Conservation (phyloP, 2,113 vertebrate species). For the Chionis minor region DNA sequence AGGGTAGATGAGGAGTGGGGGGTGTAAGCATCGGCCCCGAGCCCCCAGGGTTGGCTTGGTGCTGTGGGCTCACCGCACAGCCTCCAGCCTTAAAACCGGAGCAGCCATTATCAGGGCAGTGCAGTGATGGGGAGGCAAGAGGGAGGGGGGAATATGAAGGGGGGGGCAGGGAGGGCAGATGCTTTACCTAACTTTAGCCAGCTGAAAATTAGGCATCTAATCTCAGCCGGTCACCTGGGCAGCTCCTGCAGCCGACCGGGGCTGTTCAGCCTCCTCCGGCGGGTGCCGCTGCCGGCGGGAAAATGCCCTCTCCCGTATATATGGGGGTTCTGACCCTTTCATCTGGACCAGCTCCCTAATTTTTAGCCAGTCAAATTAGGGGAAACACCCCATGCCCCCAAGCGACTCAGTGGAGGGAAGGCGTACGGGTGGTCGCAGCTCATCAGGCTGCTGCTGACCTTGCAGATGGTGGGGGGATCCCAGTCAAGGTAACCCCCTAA, state of each 20-base stretch:
- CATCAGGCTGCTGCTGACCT: not conserved
- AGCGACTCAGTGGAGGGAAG: rapidly evolving
- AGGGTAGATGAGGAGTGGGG: rapidly evolving
- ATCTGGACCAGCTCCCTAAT: rapidly evolving
- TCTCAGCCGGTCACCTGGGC: not conserved
- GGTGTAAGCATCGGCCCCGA: not conserved
- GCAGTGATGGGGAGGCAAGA: not conserved
- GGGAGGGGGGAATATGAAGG: too few relatives aligned
- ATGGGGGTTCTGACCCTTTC: not conserved
- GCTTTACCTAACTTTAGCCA: not conserved
- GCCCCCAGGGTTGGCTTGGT: rapidly evolving
- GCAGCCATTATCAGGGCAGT: not conserved
- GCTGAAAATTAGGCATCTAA: not conserved
- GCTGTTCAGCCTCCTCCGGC: not conserved
- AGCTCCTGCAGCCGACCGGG: not conserved
- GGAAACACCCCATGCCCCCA: rapidly evolving
- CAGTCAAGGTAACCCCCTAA: not conserved
- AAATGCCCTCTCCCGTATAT: not conserved
- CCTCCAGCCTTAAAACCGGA: not conserved
- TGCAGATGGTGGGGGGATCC: not conserved
- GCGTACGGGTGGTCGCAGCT: not conserved
- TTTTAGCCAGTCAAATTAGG: not conserved
- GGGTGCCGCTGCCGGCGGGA: not conserved
- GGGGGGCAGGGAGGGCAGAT: not conserved
- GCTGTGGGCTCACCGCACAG: not conserved